Conservation (phyloP, 2,888 invertebrate species). For the Drymonia ruficornis region DNA sequence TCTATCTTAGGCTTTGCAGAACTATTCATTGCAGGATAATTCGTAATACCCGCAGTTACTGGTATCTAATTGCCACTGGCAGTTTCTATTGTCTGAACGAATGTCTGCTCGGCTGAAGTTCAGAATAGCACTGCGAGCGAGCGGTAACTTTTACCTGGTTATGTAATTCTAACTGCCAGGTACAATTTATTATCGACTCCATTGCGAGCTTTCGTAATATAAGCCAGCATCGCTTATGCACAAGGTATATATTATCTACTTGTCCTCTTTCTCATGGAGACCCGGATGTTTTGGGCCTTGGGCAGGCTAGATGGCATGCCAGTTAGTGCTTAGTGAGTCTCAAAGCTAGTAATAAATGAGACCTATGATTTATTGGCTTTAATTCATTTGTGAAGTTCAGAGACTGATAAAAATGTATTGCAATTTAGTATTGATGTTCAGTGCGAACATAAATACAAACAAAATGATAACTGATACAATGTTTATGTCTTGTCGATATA, state of each 20-base stretch:
- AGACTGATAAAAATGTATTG: no score
- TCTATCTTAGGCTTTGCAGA: conserved; percentile 24
- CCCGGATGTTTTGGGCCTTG: conserved; percentile 49
- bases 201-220: conserved; percentile 80
- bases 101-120: conserved; percentile 62
- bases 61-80: conserved; percentile 9
- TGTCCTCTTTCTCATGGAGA: conserved; percentile 51
- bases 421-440: no score
- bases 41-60: conserved; percentile 11
- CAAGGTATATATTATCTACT: conserved; percentile 50
- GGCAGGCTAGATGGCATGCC: conserved; percentile 19
- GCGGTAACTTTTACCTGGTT: conserved; percentile 80
- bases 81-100: conserved; percentile 30
- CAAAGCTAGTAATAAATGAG: no score
- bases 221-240: conserved; percentile 63
- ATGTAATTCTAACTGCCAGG: conserved; percentile 69
- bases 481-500: no score
- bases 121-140: conserved; percentile 69
- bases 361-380: no score
- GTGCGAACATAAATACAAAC: no score
- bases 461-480: no score
- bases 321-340: not conserved
- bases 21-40: conserved; percentile 17
- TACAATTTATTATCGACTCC: conserved; percentile 79
- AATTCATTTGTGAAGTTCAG: no score